Percentiles rank a stretch among this genome's conserved stretches.
Conservation (phyloP, 2,113 vertebrate species). For the Microcebus jonahi region DNA sequence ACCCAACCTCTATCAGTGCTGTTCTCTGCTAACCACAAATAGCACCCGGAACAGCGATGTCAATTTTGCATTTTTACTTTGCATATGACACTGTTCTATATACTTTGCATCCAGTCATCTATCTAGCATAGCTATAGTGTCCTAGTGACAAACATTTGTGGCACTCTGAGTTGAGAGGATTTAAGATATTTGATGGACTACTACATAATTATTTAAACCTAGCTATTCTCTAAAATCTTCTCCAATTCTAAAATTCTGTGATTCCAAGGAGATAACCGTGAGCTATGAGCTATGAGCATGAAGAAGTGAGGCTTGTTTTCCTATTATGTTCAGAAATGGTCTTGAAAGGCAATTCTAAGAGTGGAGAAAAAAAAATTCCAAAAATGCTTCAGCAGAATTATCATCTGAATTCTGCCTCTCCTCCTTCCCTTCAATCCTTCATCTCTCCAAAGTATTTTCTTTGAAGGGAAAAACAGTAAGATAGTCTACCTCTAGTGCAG, state of each 20-base stretch:
- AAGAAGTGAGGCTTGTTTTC: not conserved
- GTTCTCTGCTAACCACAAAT: not conserved
- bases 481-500: not conserved
- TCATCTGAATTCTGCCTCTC: not conserved
- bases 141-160: not conserved
- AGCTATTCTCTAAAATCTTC: not conserved
- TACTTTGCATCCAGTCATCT: not conserved
- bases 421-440: not conserved
- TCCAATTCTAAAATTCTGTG: not conserved
- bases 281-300: not conserved
- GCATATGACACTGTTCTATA: not conserved
- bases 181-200: not conserved
- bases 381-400: not conserved
- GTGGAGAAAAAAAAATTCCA: not conserved
- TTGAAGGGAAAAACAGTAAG: not conserved
- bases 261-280: not conserved
- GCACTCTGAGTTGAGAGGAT: not conserved
- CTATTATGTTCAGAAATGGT: not conserved
- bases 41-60: not conserved
- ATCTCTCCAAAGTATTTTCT: not conserved
- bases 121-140: not conserved
- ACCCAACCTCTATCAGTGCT: not conserved
- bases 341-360: not conserved
- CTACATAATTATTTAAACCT: not conserved
- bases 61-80: not conserved